Evolutionary conservation across 1,140 invertebrate genomes (phyloP), one percentile per base, ranked within the genome.

Genomic region (Spodoptera frugiperda): DNA sequence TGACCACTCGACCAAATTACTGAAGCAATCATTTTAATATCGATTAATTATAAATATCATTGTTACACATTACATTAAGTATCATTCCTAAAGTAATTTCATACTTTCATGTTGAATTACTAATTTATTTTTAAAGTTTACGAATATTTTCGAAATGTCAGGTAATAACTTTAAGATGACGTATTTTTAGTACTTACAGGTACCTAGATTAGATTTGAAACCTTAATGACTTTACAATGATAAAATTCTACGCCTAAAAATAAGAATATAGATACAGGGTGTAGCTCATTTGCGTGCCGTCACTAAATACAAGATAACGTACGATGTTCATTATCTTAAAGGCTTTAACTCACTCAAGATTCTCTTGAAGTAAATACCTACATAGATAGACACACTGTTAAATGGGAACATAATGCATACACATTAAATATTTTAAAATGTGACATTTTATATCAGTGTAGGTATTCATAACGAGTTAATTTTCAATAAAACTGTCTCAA

Each of bases 261-360:
- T 33, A 68, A 53, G 48, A 51, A 46, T 39, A 19, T 48, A 46
- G 46, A 59, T 73, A 73, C 25, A 57, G 44, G 39, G 21, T 49
- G 44, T 21, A 19, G 44, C 68, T 73, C 71, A 57, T 73, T 73
- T 73, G 55, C 71, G 70, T 15, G 55, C 39, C 71, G 19, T 61
- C 49, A 49, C 71, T 73, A 73, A 73, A 73, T 73, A 73, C 71
- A 30, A 61, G 71, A 73, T 73, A 73, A 73, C 55, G 44, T 30
- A 46, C 63, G 63, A 49, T 44, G 10, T 73, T 73, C 71, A 73
- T 73, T 73, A 59, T 59, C 71, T 73, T 73, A 49, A 61, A 73
- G 71, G 44, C 49, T 73, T 25, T 30, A 49, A 73, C 55, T 49
- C 71, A 73, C 55, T 61, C 44, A 11, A 46, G 44, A 44, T n/a